Evolutionary conservation across 2,888 invertebrate species (phyloP), one percentile per base, ranked within the genome.

Genomic region (Cistogaster globosa): DNA sequence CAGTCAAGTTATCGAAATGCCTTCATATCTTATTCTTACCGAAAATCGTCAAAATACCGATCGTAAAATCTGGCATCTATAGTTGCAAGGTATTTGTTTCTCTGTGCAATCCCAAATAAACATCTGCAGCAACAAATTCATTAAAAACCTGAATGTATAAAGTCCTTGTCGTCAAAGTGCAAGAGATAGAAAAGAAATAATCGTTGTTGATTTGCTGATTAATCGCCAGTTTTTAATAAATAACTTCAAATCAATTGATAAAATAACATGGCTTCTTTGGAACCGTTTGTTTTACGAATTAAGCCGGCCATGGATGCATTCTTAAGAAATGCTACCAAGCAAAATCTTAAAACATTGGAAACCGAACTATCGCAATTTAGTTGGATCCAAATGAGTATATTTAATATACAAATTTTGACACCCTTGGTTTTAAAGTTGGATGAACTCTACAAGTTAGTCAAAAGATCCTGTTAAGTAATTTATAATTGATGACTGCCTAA

Each of bases 371-470:
- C 86, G 12, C 88, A 88, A 48, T 89, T 90, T 74, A 89, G 86
- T 65, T 89, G 89, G 85, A 87, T 88, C 1, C 89, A 91, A 79
- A 88, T 92, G 86, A 89, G 90, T 75, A 89, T 90, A 45, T 91
- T 91, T 68, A 91, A 92, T 81, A 86, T 89, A 16, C 91, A 92
- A 62, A 89, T 92, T 26, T 71, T 92, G 6, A 87, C 91, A n/a
- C 92, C 92, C 1, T 86, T 92, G 14, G 88, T 92, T 20, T 67
- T 90, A 1, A 92, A 92, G 82, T 77, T 92, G n/a, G 91, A 91
- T n/a, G 89, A 90, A 58, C 77, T 92, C 6, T 88, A 87, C 18
- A 88, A 89, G 92, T 92, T 89, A 84, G 86, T 75, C 4, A 7
- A 57, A 32, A 5, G 0, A 14, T 36, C 18, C 1, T 36, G n/a